Evolutionary conservation across 1,140 invertebrate species (phyloP), one percentile per base, ranked within the genome.

Genomic region (Meloidogyne floridensis): DNA sequence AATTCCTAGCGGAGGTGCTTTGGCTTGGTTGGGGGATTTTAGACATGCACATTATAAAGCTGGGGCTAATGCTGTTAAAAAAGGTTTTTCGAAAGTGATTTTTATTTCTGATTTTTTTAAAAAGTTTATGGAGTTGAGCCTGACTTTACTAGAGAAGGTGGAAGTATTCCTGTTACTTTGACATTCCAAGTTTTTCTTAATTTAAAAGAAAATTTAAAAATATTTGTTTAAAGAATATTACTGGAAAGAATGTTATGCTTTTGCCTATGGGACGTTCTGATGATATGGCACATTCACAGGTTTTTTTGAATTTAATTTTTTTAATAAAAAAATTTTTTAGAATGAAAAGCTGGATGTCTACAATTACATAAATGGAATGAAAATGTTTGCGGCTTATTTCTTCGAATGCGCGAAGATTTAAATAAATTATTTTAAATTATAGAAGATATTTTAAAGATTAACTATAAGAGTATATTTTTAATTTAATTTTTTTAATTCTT

Each of bases 161-260:
- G 96, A 6, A 96, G 95, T 11, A 99, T 98, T 90, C 96, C 96
- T 8, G 94, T 98, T 72, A 97, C 96, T 78, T 91, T 98, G 77
- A 97, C 95, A 20, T 92, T 94, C 87, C 93, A 96, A 91, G 93
- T 87, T 59, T 20, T 84, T 15, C 75, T 77, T 20, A 87, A 3
- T 71, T 84, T 72, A 53, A 20, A 56, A 77, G 13, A 80, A 79
- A 65, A 11, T 4, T 96, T 95, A 74, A 94, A 94, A 0, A 95
- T 95, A 89, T 97, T 95, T 92, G 95, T 97, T 51, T 92, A n/a
- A n/a, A 79, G 20, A 71, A 79, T 20, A 18, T 78, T 15, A 78
- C 59, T 51, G 77, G 77, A 11, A 79, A 79, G 20, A 79, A 47
- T 71, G 77, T 79, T n/a, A 79, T 98, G 83, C 91, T 98, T 54